phyloP scores from a whole-genome alignment of 1,140 invertebrate species.

The Eriosoma lanigerum region DNA sequence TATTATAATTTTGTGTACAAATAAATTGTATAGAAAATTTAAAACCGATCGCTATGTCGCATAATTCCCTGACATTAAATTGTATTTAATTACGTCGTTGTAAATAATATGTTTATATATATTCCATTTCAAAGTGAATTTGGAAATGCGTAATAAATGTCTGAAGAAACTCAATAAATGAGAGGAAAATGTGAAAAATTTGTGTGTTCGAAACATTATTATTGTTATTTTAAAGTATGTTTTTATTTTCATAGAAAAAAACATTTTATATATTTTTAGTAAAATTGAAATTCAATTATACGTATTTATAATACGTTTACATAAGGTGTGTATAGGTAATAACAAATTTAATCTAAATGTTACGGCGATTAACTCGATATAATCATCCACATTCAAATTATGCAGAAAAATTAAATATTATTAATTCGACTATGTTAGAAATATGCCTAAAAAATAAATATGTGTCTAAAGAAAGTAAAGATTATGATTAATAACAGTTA shows the following conservation, averaged over 20 bases:
- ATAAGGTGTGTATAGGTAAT: background rate
- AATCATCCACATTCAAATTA: background rate
- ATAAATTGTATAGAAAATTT: no score
- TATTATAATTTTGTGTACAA: no score
- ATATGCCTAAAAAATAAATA: no score
- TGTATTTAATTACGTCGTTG: slow-evolving; percentile 20
- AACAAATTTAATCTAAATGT: background rate
- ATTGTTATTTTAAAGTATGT: background rate
- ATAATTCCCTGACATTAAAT: background rate
- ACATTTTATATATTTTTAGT: slow-evolving; percentile 1
- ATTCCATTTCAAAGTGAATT: background rate
- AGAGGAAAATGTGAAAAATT: background rate
- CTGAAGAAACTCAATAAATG: slow-evolving; percentile 43
- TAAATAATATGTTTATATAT: background rate
- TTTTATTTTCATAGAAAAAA: background rate
- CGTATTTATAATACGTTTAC: slow-evolving; percentile 9
- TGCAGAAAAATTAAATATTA: no score
- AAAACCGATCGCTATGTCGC: no score
- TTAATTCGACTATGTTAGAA: no score
- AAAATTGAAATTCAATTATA: slow-evolving; percentile 30
- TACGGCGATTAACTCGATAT: background rate
- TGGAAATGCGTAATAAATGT: slow-evolving; percentile 26
- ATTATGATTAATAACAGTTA: no score
- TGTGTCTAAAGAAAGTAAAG: no score
- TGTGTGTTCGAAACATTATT: background rate